Evolutionary conservation across 1,140 invertebrate genomes (phyloP).

Genomic region (Lasaia peninsularis): DNA sequence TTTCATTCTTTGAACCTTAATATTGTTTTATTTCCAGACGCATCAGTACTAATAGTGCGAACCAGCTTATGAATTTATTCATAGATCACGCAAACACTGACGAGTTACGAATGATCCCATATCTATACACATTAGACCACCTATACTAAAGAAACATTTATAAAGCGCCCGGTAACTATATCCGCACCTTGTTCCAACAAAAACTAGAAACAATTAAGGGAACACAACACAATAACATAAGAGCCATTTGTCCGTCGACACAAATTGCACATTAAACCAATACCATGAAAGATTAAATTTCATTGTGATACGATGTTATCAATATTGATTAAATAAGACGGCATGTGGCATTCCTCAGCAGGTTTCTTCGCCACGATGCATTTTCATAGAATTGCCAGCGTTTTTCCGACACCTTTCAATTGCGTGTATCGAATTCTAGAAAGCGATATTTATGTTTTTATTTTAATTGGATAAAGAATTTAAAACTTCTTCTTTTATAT

Average conservation of each 20-base stretch:
- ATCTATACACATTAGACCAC: conserved; percentile 36
- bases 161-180: conserved; percentile 52
- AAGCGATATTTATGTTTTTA: conserved; percentile 62
- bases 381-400: conserved; percentile 72
- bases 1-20: neutral
- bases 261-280: conserved; percentile 59
- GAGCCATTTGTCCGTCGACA: conserved; percentile 45
- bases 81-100: conserved; percentile 16
- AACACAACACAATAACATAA: conserved; percentile 53
- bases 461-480: conserved; percentile 49
- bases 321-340: conserved; percentile 48
- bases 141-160: conserved; percentile 58
- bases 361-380: conserved; percentile 65
- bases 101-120: conserved; percentile 21
- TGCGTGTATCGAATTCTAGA: conserved; percentile 73
- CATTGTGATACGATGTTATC: conserved; percentile 40
- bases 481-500: conserved; percentile 18
- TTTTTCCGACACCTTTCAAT: conserved; percentile 75
- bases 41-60: neutral
- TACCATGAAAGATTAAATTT: conserved; percentile 57
- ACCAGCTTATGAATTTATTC: conserved; percentile 2
- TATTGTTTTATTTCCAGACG: neutral
- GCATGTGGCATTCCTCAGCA: conserved; percentile 61
- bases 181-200: conserved; percentile 70
- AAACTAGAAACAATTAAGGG: conserved; percentile 73